phyloP scores from a whole-genome alignment of 2,113 vertebrate genomes.

The Anguilla rostrata region DNA sequence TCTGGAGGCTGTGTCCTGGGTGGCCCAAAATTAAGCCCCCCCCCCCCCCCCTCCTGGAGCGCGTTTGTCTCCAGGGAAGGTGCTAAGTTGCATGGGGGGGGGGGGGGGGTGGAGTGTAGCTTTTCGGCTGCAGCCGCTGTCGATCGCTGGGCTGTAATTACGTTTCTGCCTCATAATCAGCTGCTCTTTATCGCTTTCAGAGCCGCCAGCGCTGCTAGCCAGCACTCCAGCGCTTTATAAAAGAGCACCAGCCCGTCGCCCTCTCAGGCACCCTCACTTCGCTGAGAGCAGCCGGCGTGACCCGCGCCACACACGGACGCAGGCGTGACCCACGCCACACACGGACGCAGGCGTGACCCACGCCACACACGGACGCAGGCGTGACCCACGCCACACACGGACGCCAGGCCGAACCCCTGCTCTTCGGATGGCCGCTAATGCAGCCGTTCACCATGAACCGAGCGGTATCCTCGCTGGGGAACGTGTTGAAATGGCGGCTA shows the following conservation, averaged over 20 bases:
- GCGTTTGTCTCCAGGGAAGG: not conserved
- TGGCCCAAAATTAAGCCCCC: conserved; percentile 7
- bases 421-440: conserved; percentile 13
- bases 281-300: not conserved
- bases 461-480: not conserved
- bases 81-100: conserved; percentile 21
- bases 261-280: not conserved
- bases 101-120: conserved; percentile 6
- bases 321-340: no score
- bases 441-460: conserved; percentile 3
- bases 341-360: no score
- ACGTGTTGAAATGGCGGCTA: not conserved
- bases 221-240: not conserved
- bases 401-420: not conserved
- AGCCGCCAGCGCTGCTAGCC: not conserved
- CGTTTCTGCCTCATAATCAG: not conserved
- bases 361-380: no score
- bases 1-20: conserved; percentile 1
- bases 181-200: not conserved
- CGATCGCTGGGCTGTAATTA: conserved; percentile 10
- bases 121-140: not conserved
- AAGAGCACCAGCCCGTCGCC: not conserved
- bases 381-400: no score
- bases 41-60: not conserved
- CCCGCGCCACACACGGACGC: no score